Percentiles rank a stretch among this genome's conserved stretches.
phyloP scores from a whole-genome alignment of 2,888 invertebrate genomes.

The Elegia similella region DNA sequence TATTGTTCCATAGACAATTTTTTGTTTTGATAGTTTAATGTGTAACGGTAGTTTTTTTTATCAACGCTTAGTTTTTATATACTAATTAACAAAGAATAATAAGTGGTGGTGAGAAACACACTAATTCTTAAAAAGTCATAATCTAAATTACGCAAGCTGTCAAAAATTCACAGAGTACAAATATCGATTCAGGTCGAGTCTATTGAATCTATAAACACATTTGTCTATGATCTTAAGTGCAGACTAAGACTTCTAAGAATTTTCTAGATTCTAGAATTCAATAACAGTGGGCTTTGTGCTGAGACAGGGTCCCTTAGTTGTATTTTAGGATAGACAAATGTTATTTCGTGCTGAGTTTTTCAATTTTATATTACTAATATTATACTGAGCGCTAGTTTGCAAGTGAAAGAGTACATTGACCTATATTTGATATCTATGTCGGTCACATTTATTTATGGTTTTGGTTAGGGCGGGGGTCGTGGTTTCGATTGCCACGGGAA shows the following conservation, averaged over 20 bases:
- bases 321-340: conserved; percentile 24
- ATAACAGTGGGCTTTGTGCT: conserved; percentile 54
- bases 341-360: conserved; percentile 25
- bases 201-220: conserved; percentile 15
- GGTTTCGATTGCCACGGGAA: no score
- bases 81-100: no score
- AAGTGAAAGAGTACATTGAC: background rate
- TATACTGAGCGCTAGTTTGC: background rate
- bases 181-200: conserved; percentile 9
- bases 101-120: no score
- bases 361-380: background rate
- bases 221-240: conserved; percentile 15
- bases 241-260: conserved; percentile 31
- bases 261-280: conserved; percentile 36
- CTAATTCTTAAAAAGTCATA: background rate
- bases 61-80: no score
- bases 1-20: no score
- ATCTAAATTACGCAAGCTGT: conserved; percentile 4
- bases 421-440: no score
- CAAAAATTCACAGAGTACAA: conserved; percentile 10
- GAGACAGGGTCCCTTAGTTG: conserved; percentile 62
- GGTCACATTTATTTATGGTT: no score
- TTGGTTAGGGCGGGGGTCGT: no score
- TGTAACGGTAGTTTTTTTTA: no score
- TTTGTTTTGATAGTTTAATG: no score